Evolutionary conservation across 2,113 vertebrate species (phyloP).

Genomic region (Leuciscus idus): DNA sequence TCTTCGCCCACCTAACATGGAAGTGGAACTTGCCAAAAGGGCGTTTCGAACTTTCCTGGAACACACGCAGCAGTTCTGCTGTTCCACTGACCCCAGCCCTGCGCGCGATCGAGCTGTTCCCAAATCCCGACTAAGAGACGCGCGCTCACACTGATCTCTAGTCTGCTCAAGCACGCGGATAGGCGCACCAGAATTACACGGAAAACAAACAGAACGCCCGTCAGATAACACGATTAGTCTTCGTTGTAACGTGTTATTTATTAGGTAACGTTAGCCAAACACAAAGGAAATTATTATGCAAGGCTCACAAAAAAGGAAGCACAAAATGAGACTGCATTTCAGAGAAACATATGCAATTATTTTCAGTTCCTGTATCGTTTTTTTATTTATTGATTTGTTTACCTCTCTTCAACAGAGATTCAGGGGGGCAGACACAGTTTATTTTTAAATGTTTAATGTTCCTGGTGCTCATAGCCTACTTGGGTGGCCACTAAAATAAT

Average conservation of each 20-base stretch:
- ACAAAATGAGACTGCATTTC: neutral
- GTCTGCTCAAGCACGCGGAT: neutral
- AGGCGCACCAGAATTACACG: neutral
- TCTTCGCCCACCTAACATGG: neutral
- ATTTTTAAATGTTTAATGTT: neutral
- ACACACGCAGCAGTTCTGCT: neutral
- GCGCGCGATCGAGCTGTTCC: neutral
- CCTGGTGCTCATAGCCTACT: too few relatives aligned
- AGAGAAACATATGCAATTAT: neutral
- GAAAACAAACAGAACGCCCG: neutral
- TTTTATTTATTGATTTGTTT: neutral
- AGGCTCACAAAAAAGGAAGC: neutral
- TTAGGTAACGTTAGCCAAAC: too few relatives aligned
- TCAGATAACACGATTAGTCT: neutral
- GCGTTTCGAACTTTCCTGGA: slow-evolving; percentile 1
- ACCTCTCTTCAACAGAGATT: neutral
- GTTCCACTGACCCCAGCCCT: neutral
- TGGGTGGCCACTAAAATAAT: too few relatives aligned
- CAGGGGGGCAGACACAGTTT: neutral
- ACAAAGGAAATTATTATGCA: neutral
- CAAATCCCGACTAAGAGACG: too few relatives aligned
- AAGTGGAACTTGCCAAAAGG: neutral
- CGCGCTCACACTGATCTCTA: neutral
- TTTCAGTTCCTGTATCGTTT: neutral
- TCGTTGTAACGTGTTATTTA: neutral